A percentile compares a stretch with the other conserved stretches of the same genome.
phyloP scores from a whole-genome alignment of 2,888 invertebrate species.

The Phasia obesa region DNA sequence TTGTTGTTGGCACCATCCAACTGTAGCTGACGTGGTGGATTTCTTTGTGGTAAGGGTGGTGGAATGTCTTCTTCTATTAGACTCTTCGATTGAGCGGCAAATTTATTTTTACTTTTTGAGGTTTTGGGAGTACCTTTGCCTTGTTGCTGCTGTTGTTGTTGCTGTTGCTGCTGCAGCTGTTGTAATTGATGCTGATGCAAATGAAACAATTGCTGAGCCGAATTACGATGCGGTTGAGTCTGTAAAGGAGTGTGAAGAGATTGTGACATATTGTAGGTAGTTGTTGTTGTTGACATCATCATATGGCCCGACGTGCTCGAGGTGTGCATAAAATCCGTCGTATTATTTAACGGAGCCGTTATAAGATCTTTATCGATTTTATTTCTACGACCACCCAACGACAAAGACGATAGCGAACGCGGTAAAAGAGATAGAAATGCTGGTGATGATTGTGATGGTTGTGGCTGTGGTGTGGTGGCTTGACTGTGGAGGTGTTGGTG shows the following conservation, averaged over 20 bases:
- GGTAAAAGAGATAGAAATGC: constrained; percentile 82
- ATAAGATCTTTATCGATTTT: constrained; percentile 82
- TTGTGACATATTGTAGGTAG: constrained; percentile 75
- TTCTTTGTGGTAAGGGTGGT: constrained; percentile 84
- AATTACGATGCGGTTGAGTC: constrained; percentile 74
- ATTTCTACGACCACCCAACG: constrained; percentile 81
- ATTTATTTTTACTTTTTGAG: constrained; percentile 79
- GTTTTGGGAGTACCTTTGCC: constrained; percentile 77
- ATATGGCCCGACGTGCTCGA: constrained; percentile 67
- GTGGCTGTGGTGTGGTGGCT: constrained; percentile 76
- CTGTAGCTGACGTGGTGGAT: constrained; percentile 80
- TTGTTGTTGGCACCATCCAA: constrained; percentile 72
- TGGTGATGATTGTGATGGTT: constrained; percentile 78
- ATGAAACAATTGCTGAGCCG: constrained; percentile 82
- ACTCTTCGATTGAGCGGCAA: constrained; percentile 78
- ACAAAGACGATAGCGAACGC: constrained; percentile 82
- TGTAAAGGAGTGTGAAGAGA: constrained; percentile 82
- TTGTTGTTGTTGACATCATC: constrained; percentile 65
- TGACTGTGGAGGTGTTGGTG: constrained; percentile 73
- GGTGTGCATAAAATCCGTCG: constrained; percentile 78
- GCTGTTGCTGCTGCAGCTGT: constrained; percentile 73
- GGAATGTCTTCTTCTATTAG: constrained; percentile 80
- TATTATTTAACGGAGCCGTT: constrained; percentile 79
- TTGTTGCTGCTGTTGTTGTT: constrained; percentile 73
- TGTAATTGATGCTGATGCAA: constrained; percentile 73